Evolutionary conservation across 1,140 invertebrate species (phyloP), one percentile per base, ranked within the genome.

Genomic region (Caenorhabditis remanei): DNA sequence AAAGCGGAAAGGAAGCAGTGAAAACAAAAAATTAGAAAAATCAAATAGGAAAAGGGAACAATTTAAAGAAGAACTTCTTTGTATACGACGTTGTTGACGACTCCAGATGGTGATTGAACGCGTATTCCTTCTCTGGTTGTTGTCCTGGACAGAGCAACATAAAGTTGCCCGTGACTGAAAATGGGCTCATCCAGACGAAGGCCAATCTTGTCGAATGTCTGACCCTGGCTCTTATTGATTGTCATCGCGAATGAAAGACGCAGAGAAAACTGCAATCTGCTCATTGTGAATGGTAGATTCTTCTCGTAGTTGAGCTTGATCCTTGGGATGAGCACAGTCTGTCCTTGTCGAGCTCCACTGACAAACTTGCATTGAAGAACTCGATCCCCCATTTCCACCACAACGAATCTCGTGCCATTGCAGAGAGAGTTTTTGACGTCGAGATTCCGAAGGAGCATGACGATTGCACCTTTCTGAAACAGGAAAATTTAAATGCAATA

Each of bases 181-280:
- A 90, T 91, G 85, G 89, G 84, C 55, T 89, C 90, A 90, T 91
- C 90, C 40, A 94, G 71, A 90, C 93, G 88, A 84, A 94, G 85
- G 89, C 90, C 83, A 91, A 90, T 65, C 89, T 53, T 58, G 7
- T 63, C 50, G 5, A 93, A 79, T 5, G 93, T 89, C 90, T 94
- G 94, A 16, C 94, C 94, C 91, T 95, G 94, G 7, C 93, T 88
- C 91, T 94, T 94, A 90, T 94, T 94, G 6, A 95, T 94, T 0
- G 94, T 94, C 91, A 94, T 94, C 32, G 94, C 93, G 91, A 94
- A 94, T 4, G 91, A 89, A 4, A 93, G 84, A 85, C 92, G 89
- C 0, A 95, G 56, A 32, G 94, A 93, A 93, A 94, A 94, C 88
- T 95, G 94, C 0, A 93, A 43, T 67, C 94, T 75, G 9, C 50